phyloP scores from a whole-genome alignment of 2,113 vertebrate species.

The Anarhynchus alexandrinus region DNA sequence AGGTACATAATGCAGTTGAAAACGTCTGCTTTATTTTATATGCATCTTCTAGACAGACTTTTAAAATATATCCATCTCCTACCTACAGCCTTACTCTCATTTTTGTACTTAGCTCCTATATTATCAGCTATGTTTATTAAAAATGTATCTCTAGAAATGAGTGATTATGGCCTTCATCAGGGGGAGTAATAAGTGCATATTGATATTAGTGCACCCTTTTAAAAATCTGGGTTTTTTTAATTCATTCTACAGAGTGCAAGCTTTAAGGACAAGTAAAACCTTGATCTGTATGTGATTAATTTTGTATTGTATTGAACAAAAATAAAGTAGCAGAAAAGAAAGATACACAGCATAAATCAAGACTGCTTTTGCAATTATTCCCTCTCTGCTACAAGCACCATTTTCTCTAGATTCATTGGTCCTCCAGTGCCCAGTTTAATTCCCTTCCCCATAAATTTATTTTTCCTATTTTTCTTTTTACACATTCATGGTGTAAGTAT shows the following conservation, averaged over 20 bases:
- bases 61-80: not conserved
- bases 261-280: not conserved
- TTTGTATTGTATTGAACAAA: not conserved
- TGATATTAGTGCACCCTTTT: not conserved
- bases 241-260: not conserved
- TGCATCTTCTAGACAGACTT: not conserved
- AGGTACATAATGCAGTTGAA: not conserved
- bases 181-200: not conserved
- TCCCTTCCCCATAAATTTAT: not conserved
- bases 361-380: not conserved
- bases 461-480: not conserved
- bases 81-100: not conserved
- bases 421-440: not conserved
- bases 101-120: not conserved
- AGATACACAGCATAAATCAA: not conserved
- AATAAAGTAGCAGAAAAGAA: not conserved
- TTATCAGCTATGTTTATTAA: not conserved
- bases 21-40: not conserved
- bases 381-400: not conserved
- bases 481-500: not conserved
- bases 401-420: not conserved
- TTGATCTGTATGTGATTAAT: not conserved
- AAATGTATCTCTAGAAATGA: not conserved
- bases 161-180: not conserved
- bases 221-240: not conserved